Evolutionary conservation across 23 tunicate species (phyloP), one percentile per base, ranked within the genome.

Genomic region (Ciona savignyi): DNA sequence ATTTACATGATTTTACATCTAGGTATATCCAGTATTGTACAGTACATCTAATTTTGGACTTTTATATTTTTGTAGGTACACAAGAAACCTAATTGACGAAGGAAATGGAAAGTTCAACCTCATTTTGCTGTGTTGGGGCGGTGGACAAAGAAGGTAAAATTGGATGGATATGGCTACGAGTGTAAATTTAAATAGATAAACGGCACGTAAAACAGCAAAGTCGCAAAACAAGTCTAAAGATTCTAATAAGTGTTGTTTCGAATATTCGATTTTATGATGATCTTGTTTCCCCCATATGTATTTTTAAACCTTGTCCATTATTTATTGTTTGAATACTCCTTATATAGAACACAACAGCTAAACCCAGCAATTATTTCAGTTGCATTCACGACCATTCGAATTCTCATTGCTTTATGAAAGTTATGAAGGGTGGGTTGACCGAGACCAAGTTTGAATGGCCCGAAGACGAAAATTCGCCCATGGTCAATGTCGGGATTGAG

Each of bases 61-160:
- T 56, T 11, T 15, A 11, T 76, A 31, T 34, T 11, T 0, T 63
- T 60, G 25, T 64, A 91, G 97, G 60, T 91, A 91, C 83, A 91
- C 97, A 15, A 34, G 97, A 23, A 85, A 91, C 72, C 65, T 91
- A 3, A 78, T 91, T 51, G 84, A 91, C 65, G 82, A 70, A 56
- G 97, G 97, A 60, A 91, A 91, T 61, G 97, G 97, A 60, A 91
- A 91, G 35, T 91, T 70, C 76, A 91, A 91, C 79, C 73, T 91
- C 3, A 84, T 91, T 1, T 76, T 91, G 32, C 32, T 91, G 24
- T 91, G 97, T 60, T 91, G 97, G 97, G 84, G 81, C 34, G 84
- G 74, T 35, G 91, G 87, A 11, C 97, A 91, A 29, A 70, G 76
- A 51, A 91, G 97, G 97, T 91, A 63, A 25, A 71, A 19, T 21